These are phyloP conservation scores for Boulengeromyrus knoepffleri DNA, from an alignment of 2,113 vertebrate species.

Conservation along the genomic window DNA sequence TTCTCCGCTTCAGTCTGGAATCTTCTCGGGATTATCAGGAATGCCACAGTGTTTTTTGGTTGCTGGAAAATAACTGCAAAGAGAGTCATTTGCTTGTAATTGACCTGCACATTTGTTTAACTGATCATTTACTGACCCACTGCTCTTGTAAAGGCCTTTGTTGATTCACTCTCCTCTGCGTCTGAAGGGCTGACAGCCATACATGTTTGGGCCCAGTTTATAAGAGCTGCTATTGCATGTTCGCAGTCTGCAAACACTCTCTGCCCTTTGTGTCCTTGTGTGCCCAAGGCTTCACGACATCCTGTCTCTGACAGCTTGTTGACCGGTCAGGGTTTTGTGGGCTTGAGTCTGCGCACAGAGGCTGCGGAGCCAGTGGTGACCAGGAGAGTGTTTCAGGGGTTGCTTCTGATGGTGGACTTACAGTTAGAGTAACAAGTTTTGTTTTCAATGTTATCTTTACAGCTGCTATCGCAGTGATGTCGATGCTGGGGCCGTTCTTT, in stretches of 20 bases:
- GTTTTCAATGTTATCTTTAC: background rate
- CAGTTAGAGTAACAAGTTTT: background rate
- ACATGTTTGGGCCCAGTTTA: background rate
- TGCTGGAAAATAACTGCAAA: background rate
- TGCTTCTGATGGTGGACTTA: background rate
- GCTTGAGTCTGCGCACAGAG: background rate
- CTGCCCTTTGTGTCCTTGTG: background rate
- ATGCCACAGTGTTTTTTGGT: background rate
- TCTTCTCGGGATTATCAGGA: background rate
- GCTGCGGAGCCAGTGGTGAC: background rate
- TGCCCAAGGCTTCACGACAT: background rate
- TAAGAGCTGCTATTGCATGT: background rate
- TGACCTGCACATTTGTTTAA: background rate
- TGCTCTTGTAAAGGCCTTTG: background rate
- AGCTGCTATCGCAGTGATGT: background rate
- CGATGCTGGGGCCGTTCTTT: background rate
- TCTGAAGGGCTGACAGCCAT: background rate
- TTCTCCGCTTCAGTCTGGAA: background rate
- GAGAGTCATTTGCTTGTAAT: background rate
- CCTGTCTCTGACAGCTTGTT: constrained; percentile 12
- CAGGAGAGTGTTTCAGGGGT: background rate
- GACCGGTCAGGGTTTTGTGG: constrained; percentile 18
- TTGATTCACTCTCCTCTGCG: background rate
- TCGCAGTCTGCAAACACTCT: background rate
- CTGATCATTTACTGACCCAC: background rate